Conservation (phyloP, 2,113 vertebrate species). For the Noturus placidus region DNA sequence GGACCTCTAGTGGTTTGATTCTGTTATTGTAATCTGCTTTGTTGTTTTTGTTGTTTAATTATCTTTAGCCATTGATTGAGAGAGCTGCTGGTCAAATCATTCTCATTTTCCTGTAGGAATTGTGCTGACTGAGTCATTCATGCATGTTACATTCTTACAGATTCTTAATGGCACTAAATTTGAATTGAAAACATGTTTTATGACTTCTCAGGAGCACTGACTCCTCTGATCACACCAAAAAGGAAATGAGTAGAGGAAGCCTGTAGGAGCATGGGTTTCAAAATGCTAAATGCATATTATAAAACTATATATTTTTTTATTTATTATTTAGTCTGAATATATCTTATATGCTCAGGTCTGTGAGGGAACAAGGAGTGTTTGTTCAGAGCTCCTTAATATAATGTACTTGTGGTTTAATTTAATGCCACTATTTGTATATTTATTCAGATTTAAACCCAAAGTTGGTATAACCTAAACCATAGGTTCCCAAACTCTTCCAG, state of each 20-base stretch:
- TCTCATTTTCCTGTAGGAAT: neutral
- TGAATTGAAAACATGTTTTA: neutral
- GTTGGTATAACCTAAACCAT: neutral
- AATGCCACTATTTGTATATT: neutral
- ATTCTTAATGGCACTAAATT: neutral
- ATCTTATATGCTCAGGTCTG: neutral
- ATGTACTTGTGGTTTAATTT: neutral
- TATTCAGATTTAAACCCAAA: neutral
- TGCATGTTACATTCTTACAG: neutral
- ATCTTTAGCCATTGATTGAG: neutral
- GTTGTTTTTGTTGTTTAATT: neutral
- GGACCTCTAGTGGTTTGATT: slow-evolving; percentile 25
- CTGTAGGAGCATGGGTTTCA: neutral
- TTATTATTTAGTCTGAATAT: neutral
- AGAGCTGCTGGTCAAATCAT: neutral
- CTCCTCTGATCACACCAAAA: neutral
- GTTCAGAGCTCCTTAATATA: neutral
- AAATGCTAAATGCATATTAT: neutral
- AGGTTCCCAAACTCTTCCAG: too few relatives aligned
- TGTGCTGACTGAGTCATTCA: neutral
- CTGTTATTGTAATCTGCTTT: neutral
- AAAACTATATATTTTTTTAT: neutral
- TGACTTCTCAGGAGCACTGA: neutral
- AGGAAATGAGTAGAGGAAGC: neutral
- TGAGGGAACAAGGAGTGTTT: neutral